Evolutionary conservation across 2,888 invertebrate species (phyloP), one percentile per base, ranked within the genome.

Genomic region (Aspidiotus rigidus): DNA sequence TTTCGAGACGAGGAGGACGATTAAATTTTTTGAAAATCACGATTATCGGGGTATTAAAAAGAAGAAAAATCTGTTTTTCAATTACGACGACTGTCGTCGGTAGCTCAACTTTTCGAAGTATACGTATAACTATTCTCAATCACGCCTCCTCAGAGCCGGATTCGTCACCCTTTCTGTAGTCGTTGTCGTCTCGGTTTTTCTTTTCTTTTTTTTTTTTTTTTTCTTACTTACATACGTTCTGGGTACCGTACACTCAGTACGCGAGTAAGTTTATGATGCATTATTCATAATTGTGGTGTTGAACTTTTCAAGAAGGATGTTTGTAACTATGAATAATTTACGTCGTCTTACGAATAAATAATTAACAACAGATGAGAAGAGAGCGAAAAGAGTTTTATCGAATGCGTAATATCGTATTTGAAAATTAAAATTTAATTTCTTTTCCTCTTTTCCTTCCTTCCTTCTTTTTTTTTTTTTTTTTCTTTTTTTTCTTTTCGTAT

Each of bases 241-340:
- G 28, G 28, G 28, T 28, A 28, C 28, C 28, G 28, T 28, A 28
- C 28, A 28, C 28, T 28, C 28, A 28, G 28, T 28, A 28, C 28
- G 28, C 28, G 28, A 28, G 28, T 28, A 28, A 28, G 28, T 28
- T 28, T 60, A 67, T 28, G 60, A 67, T 67, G 67, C 57, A 67
- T 67, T 57, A 67, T 67, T 67, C 67, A 67, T 67, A 67, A 60
- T 67, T 53, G 39, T 60, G 40, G 60, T 59, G 49, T 59, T 67
- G 17, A 67, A 67, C 44, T 67, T 67, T 60, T 67, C 44, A 49
- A 67, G 49, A 60, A 67, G 67, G 67, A 67, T 67, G 67, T 67
- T 67, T 49, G 59, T 67, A 67, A 67, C 60, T 60, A 67, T 67
- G 67, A 67, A 67, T 67, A 67, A 67, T 67, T 67, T 67, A 67